These are phyloP conservation scores for Sarcophaga peregrina DNA, from an alignment of 1,140 invertebrate species.

Conservation along the genomic window DNA sequence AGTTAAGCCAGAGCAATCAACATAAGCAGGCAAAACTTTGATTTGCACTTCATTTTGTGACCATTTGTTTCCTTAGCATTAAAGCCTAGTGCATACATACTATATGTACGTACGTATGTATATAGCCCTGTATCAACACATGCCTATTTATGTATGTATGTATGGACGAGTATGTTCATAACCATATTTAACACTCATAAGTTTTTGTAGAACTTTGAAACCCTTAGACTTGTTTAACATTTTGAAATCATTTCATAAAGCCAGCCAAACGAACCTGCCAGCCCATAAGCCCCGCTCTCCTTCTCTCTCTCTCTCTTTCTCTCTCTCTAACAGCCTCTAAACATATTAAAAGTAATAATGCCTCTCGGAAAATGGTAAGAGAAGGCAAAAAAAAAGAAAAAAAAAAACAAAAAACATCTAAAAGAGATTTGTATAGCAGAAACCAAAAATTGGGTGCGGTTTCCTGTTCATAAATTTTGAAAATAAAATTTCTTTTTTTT, in stretches of 20 bases:
- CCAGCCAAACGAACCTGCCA: too few relatives aligned
- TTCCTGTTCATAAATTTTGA: conserved; percentile 41
- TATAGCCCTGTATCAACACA: not conserved
- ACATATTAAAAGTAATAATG: not conserved
- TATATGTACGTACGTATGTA: not conserved
- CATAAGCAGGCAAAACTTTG: conserved; percentile 36
- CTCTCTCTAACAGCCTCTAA: not conserved
- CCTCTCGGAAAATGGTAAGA: not conserved
- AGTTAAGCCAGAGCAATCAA: conserved; percentile 30
- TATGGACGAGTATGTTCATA: not conserved
- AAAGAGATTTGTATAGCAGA: conserved; percentile 30
- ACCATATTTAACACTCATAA: conserved; percentile 34
- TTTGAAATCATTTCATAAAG: not conserved
- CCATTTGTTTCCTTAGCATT: conserved; percentile 19
- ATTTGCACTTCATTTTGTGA: conserved; percentile 41
- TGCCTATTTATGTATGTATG: not conserved
- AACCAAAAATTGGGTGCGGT: conserved; percentile 40
- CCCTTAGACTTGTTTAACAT: conserved; percentile 7
- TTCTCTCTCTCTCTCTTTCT: too few relatives aligned
- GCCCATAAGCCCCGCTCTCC: too few relatives aligned
- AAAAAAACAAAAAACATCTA: not conserved
- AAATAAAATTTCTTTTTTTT: not conserved
- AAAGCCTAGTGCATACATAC: not conserved
- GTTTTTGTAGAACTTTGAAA: conserved; percentile 21
- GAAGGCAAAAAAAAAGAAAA: too few relatives aligned